A percentile compares a stretch with the other conserved stretches of the same genome.
Evolutionary conservation across 1,140 invertebrate genomes (phyloP).

Genomic region (Chionoecetes opilio): DNA sequence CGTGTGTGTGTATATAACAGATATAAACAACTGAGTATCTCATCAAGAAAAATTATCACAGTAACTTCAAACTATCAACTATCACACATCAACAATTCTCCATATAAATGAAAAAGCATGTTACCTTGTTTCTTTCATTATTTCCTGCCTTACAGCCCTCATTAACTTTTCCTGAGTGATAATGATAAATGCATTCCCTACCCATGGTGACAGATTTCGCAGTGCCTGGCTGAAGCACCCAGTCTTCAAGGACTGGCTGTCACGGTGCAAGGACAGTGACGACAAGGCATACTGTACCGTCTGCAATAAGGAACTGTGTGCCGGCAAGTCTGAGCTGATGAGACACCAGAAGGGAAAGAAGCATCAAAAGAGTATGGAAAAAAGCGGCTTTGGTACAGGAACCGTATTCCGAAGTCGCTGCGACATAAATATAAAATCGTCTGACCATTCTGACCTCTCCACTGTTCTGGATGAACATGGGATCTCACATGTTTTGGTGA

Average conservation of each 20-base stretch:
- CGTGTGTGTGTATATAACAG: no score
- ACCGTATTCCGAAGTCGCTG: no score
- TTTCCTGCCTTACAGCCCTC: no score
- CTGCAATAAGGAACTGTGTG: slow-evolving; percentile 35
- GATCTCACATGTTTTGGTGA: slow-evolving; percentile 52
- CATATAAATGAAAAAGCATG: no score
- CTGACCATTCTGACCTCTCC: not conserved
- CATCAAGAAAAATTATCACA: no score
- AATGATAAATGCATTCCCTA: no score
- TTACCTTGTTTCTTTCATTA: no score
- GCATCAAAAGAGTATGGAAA: slow-evolving; percentile 30
- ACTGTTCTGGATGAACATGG: slow-evolving; percentile 55
- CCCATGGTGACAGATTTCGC: slow-evolving; percentile 43
- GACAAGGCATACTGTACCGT: slow-evolving; percentile 9
- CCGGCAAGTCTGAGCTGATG: slow-evolving; percentile 60
- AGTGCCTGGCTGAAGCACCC: slow-evolving; percentile 10
- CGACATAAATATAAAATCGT: not conserved
- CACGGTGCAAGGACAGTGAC: not conserved
- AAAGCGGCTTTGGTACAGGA: not conserved
- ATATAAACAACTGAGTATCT: no score
- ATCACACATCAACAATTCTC: no score
- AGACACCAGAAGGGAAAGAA: slow-evolving; percentile 55
- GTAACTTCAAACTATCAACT: no score
- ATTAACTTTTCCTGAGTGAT: no score
- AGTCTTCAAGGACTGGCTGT: slow-evolving; percentile 40